Percentiles rank a stretch among this genome's conserved stretches.
Conservation (phyloP, 2,797 vertebrate genomes). For the Sparidentex hasta region DNA sequence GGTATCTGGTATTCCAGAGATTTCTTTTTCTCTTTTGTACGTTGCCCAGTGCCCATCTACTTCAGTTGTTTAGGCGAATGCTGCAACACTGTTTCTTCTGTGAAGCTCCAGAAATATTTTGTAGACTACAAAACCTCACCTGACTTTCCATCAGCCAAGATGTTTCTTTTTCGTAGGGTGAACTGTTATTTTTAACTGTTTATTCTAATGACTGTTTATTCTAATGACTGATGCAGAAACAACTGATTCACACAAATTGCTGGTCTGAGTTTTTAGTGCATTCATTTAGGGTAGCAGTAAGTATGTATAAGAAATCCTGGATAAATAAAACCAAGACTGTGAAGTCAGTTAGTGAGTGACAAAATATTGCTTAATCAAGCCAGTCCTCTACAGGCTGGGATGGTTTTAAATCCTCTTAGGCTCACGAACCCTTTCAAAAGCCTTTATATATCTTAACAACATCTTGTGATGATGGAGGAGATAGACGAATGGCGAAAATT, state of each 20-base stretch:
- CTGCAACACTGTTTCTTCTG: no score
- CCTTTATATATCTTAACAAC: conserved; percentile 1
- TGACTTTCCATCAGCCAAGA: no score
- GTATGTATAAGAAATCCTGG: neutral
- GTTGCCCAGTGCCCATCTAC: no score
- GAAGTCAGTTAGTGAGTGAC: neutral
- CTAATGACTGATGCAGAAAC: neutral
- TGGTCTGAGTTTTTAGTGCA: neutral
- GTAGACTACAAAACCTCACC: no score
- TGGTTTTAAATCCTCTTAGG: neutral
- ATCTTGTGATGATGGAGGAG: neutral
- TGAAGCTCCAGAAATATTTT: no score
- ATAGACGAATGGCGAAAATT: conserved; percentile 2
- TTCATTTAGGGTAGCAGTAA: neutral
- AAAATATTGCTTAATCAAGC: neutral
- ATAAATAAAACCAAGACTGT: neutral
- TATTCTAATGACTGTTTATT: neutral
- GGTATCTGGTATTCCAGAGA: no score
- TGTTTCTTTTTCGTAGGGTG: no score
- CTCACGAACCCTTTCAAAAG: neutral
- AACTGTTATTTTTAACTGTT: no score
- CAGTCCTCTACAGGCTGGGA: neutral
- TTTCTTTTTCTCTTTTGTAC: no score
- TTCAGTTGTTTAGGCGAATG: no score
- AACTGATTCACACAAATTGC: no score